These are phyloP conservation scores for Panagrolaimus sp. DNA, from an alignment of 1,140 invertebrate species.

Conservation along the genomic window DNA sequence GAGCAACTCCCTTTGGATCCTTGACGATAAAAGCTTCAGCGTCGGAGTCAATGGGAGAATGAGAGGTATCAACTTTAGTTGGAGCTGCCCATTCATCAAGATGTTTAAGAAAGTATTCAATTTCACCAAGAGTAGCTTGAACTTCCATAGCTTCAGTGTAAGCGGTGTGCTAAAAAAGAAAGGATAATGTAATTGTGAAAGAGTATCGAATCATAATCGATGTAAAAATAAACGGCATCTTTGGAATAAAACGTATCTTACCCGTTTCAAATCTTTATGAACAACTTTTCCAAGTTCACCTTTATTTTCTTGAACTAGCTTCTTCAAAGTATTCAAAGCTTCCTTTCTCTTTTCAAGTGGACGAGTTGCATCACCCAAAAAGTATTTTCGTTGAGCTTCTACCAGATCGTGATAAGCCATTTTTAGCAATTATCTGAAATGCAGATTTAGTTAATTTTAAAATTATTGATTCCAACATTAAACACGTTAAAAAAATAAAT, in stretches of 20 bases:
- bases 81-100: constrained; percentile 42
- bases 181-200: too few relatives aligned
- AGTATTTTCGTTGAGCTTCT: constrained; percentile 35
- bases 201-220: too few relatives aligned
- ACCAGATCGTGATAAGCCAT: not conserved
- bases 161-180: not conserved
- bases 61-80: constrained; percentile 25
- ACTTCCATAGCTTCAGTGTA: constrained; percentile 36
- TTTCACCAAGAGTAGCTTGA: constrained; percentile 30
- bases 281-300: constrained; percentile 38
- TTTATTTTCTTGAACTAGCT: constrained; percentile 22
- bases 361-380: constrained; percentile 19
- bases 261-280: constrained; percentile 48
- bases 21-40: constrained; percentile 62
- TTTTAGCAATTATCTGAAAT: too few relatives aligned
- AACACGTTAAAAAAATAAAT: too few relatives aligned
- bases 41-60: constrained; percentile 57
- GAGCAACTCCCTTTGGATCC: constrained; percentile 69
- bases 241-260: too few relatives aligned
- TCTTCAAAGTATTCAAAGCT: constrained; percentile 20
- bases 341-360: constrained; percentile 20
- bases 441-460: too few relatives aligned
- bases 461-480: too few relatives aligned
- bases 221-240: too few relatives aligned
- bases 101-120: constrained; percentile 48